Evolutionary conservation across 1,140 invertebrate species (phyloP), one percentile per base, ranked within the genome.

Genomic region (Pectinophora gossypiella): DNA sequence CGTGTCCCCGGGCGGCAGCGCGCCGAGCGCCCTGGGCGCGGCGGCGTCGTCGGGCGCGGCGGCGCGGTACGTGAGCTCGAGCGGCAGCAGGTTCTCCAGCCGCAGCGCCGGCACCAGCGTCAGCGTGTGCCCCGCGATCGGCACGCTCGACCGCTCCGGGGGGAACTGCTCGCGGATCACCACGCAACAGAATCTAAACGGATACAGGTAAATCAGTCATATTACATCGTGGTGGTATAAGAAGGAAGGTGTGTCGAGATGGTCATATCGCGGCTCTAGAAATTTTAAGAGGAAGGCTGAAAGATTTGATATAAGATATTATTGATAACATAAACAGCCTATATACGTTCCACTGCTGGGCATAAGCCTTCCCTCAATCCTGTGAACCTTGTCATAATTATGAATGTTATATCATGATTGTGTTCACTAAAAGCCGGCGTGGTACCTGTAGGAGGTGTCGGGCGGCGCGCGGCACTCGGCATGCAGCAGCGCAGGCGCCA

Each of bases 61-160:
- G n/a, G 91, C 84, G 62, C 89, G 89, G 72, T 91, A 95, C 42
- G 90, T 85, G 42, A 96, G 67, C 72, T 95, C 94, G 53, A 94
- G 89, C 3, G 94, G 94, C 49, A 96, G 85, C 60, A 95, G 83
- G 91, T 95, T 95, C 20, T 91, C 91, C 72, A 99, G 68, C 13
- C 93, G 93, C 0, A 99, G 87, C 0, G 95, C 95, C 19, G 97
- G 94, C 51, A 96, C 77, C 18, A 99, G 83, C 4, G 91, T 93
- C 47, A 99, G 93, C 5, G 92, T 92, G 80, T 99, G 97, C 0
- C 94, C 97, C 16, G 96, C 95, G 47, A 95, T 90, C 46, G 74
- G 72, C 47, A 72, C 56, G 9, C 82, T 76, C 32, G 84, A 5
- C 10, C 13, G 75, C 56, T 95, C 94, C 16, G 88, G 70, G 1